Conservation (phyloP, 2,888 invertebrate genomes). For the Vandiemenella viatica region DNA sequence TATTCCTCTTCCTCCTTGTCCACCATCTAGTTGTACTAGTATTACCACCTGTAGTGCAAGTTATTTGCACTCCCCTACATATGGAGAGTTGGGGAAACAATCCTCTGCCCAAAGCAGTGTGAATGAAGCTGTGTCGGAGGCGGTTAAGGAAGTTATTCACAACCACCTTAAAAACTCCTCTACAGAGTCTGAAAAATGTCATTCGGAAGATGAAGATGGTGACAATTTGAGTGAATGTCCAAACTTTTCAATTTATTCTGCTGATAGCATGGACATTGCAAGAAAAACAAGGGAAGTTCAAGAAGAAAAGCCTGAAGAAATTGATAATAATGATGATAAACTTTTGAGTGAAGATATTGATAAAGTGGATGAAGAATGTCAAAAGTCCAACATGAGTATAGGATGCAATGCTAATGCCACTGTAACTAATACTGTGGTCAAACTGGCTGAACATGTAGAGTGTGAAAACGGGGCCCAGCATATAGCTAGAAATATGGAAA, state of each 20-base stretch:
- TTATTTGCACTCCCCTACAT: conserved; percentile 10
- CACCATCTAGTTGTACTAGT: neutral
- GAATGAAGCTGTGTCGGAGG: conserved; percentile 1
- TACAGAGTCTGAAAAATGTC: neutral
- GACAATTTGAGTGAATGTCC: conserved; percentile 54
- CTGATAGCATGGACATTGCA: conserved; percentile 60
- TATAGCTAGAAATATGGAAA: neutral
- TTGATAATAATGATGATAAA: conserved; percentile 14
- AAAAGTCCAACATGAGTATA: neutral
- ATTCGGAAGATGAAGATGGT: conserved; percentile 29
- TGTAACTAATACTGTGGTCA: neutral
- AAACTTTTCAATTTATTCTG: conserved; percentile 72
- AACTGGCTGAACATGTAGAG: neutral
- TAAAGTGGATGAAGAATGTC: neutral
- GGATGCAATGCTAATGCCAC: neutral
- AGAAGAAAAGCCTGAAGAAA: conserved; percentile 5
- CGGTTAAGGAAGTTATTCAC: conserved; percentile 4
- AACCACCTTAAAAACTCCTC: neutral
- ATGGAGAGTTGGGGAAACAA: conserved; percentile 2
- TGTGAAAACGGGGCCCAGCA: neutral
- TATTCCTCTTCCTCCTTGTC: conserved; percentile 8
- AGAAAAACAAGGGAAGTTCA: conserved; percentile 33
- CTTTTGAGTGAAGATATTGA: conserved; percentile 18
- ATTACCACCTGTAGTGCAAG: neutral
- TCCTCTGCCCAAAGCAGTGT: neutral